phyloP scores from a whole-genome alignment of 64 coral and sea anemone genomes.

The Orbicella faveolata region DNA sequence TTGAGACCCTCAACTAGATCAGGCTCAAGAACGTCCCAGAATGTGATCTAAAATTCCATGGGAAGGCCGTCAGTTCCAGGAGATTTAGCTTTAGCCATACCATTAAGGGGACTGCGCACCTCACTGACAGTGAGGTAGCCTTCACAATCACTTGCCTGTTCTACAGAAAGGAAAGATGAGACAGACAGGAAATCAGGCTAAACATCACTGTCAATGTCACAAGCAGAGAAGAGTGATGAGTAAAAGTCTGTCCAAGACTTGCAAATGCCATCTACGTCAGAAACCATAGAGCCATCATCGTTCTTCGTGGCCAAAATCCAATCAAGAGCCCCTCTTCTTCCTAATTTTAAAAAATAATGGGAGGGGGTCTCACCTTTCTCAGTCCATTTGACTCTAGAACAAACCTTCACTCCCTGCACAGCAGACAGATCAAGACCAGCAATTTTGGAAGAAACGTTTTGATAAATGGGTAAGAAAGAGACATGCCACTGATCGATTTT shows the following conservation, averaged over 20 bases:
- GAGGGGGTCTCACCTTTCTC: constrained; percentile 16
- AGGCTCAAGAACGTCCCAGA: background rate
- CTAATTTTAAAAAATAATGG: background rate
- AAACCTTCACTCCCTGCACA: background rate
- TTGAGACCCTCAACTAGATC: constrained; percentile 24
- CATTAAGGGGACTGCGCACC: background rate
- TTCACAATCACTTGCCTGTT: background rate
- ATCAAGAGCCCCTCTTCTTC: background rate
- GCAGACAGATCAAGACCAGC: background rate
- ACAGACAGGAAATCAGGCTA: background rate
- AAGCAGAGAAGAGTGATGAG: too few relatives aligned
- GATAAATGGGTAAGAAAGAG: background rate
- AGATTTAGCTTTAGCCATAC: background rate
- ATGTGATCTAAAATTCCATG: constrained; percentile 11
- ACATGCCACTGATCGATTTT: background rate
- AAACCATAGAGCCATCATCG: background rate
- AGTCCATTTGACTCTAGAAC: background rate
- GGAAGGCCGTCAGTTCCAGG: constrained; percentile 42
- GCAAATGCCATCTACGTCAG: too few relatives aligned
- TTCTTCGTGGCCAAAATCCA: background rate
- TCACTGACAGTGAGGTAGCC: background rate
- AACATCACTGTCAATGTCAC: too few relatives aligned
- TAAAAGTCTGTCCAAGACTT: too few relatives aligned
- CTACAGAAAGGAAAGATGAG: background rate
- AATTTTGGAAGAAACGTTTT: background rate